These are phyloP conservation scores for Amiota mariae DNA, from an alignment of 2,888 invertebrate genomes.

Conservation along the genomic window DNA sequence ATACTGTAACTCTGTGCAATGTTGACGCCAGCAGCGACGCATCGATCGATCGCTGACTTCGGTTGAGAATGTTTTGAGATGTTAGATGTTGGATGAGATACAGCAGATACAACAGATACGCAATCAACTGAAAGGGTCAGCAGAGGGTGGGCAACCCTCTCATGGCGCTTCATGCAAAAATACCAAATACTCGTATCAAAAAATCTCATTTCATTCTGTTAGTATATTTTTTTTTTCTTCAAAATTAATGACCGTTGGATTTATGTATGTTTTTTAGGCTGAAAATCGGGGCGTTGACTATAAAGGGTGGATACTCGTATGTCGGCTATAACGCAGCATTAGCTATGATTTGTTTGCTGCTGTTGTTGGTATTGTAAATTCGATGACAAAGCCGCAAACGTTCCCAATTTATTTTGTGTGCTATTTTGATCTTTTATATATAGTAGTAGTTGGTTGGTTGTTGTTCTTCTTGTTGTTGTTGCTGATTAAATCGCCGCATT, in stretches of 20 bases:
- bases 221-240: neutral
- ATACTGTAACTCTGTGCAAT: neutral
- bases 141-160: neutral
- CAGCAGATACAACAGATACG: conserved; percentile 11
- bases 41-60: conserved; percentile 20
- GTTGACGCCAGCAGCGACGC: conserved; percentile 13
- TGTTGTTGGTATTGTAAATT: conserved; percentile 26
- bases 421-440: conserved; percentile 23
- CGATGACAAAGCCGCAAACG: conserved; percentile 34
- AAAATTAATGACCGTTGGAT: conserved; percentile 30
- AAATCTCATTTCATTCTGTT: neutral
- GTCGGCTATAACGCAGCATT: conserved; percentile 11
- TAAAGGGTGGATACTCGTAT: conserved; percentile 27
- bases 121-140: conserved; percentile 9
- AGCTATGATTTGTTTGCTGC: conserved; percentile 26
- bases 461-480: conserved; percentile 19
- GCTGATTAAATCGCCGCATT: conserved; percentile 31
- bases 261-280: conserved; percentile 15
- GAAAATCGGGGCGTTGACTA: conserved; percentile 31
- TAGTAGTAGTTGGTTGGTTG: conserved; percentile 21
- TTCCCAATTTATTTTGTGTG: conserved; percentile 29
- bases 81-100: conserved; percentile 4
- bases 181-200: conserved; percentile 1
- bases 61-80: neutral
- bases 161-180: conserved; percentile 40